These are phyloP conservation scores for Lipotes vexillifer DNA, from an alignment of 2,113 vertebrate genomes.

Conservation along the genomic window DNA sequence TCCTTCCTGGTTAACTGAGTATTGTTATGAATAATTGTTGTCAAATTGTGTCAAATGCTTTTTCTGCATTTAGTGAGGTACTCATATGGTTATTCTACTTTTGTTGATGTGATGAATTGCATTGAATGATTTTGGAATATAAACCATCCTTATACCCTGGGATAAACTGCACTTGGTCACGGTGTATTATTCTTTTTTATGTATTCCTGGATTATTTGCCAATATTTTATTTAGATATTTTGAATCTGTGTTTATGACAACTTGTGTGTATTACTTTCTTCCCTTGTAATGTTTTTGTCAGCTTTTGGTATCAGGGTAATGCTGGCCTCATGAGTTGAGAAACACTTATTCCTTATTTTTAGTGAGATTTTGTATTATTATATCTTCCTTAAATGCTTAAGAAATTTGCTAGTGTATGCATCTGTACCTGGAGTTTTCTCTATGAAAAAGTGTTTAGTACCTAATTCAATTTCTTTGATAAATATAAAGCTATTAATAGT, in stretches of 20 bases:
- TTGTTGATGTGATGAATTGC: background rate
- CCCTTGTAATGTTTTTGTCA: background rate
- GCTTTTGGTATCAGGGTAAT: background rate
- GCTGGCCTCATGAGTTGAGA: background rate
- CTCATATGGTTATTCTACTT: background rate
- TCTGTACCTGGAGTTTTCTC: background rate
- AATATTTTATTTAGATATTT: background rate
- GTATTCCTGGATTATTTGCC: background rate
- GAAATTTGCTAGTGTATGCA: background rate
- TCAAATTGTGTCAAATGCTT: background rate
- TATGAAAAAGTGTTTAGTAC: background rate
- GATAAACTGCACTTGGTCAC: background rate
- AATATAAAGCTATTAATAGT: background rate
- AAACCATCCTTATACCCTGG: background rate
- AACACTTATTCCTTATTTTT: background rate
- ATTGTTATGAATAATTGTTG: background rate
- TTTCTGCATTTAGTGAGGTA: background rate
- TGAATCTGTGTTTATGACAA: background rate
- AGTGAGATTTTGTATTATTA: background rate
- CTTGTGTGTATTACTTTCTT: background rate
- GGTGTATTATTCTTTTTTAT: background rate
- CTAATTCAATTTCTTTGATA: background rate
- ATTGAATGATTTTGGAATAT: background rate
- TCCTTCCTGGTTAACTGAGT: background rate
- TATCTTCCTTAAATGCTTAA: background rate